phyloP scores from a whole-genome alignment of 2,797 vertebrate genomes.

The Mus caroli region DNA sequence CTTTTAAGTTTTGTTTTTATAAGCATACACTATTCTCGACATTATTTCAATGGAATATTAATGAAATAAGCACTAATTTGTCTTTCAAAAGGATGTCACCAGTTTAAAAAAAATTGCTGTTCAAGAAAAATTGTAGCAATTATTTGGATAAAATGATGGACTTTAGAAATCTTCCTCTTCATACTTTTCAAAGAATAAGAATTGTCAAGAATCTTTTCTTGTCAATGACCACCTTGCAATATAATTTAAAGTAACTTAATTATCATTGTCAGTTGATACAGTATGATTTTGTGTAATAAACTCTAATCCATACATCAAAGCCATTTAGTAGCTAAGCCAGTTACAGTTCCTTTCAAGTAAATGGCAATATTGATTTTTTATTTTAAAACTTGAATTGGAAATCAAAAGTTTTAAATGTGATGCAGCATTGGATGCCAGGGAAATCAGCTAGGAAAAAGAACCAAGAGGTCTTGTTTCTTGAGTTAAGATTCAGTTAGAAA shows the following conservation, averaged over 20 bases:
- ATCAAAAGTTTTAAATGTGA: constrained; percentile 59
- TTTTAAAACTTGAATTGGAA: constrained; percentile 52
- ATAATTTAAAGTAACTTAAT: constrained; percentile 83
- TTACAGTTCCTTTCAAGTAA: constrained; percentile 80
- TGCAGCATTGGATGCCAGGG: background rate
- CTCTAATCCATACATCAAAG: constrained; percentile 83
- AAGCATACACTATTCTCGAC: background rate
- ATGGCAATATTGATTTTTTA: constrained; percentile 69
- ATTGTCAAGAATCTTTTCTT: constrained; percentile 60
- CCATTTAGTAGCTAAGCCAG: constrained; percentile 81
- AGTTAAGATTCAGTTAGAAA: background rate
- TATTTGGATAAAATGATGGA: constrained; percentile 61
- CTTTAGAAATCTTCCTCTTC: constrained; percentile 74
- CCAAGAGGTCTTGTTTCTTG: background rate
- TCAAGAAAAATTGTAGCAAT: background rate
- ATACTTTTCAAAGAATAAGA: constrained; percentile 74
- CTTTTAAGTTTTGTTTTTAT: background rate
- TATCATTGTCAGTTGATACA: constrained; percentile 81
- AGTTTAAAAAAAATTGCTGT: background rate
- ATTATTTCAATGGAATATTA: background rate
- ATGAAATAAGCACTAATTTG: background rate
- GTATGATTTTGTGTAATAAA: constrained; percentile 83
- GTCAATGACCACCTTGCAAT: constrained; percentile 76
- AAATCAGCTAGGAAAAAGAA: background rate
- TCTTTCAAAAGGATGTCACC: background rate